Base-by-base conservation (phyloP, 2,797 vertebrate species). In the Spea hammondii region DNA sequence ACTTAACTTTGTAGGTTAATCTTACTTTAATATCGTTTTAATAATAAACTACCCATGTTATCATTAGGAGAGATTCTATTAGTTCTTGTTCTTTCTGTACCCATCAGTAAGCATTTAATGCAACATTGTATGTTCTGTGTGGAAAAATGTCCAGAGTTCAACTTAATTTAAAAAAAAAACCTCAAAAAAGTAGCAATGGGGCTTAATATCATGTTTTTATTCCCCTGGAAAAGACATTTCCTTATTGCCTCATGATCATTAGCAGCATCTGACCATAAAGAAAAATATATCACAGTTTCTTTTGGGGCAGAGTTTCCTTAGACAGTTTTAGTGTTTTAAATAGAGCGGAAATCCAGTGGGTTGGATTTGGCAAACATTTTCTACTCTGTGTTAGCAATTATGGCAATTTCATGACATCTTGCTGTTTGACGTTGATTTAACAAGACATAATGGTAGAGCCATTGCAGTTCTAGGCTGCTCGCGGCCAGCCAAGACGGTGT, bases 391-490 rank as follows among this genome's bases (percentile, higher is more conserved):
- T 77, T 74, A 65, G 80, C 80, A 82, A 82, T 82, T 82, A 82
- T 60, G 75, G 75, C 80, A 78, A 82, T 82, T 77, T 82, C 70
- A 82, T 82, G 70, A 78, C 70, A 77, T 65, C 70, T 78, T 82
- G 75, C 70, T 64, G 75, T 60, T 78, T 82, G 80, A 82, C 59
- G 75, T 70, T 82, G 48, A 82, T 77, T 77, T 73, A 78, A 74
- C 65, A 49, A 74, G 80, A 70, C 75, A 74, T 62, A 69, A 70
- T 73, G 74, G 70, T 55, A 73, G 55, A 72, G 69, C 74, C 70
- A 64, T 54, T 32, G 74, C 68, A 73, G 49, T 72, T 68, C 65
- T 77, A 10, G 11, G 45, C 51, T 59, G 73, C 74, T 72, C 14
- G 74, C 11, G 57, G 49, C 75, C 70, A 70, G 49, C 47, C 54